These are phyloP conservation scores for Riparia riparia DNA, from an alignment of 2,113 vertebrate species.

Conservation along the genomic window DNA sequence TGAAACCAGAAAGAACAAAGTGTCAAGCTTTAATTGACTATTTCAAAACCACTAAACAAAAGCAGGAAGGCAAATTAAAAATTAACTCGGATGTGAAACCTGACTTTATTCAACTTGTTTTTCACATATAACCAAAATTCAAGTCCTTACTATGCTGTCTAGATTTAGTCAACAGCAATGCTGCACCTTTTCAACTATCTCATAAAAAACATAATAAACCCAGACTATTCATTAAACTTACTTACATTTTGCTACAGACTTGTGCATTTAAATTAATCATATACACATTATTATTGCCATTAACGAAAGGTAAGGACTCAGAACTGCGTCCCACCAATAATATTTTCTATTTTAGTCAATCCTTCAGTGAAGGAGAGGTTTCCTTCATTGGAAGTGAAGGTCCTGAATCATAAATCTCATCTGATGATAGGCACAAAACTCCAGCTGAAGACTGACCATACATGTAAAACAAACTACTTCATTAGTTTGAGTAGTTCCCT, in stretches of 20 bases:
- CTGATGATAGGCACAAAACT: neutral
- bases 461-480: neutral
- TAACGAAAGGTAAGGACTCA: neutral
- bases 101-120: neutral
- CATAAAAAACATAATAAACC: neutral
- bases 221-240: neutral
- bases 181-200: neutral
- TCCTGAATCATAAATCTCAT: neutral
- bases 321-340: neutral
- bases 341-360: neutral
- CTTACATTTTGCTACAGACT: neutral
- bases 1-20: neutral
- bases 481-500: neutral
- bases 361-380: neutral
- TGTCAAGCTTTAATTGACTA: neutral
- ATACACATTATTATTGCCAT: neutral
- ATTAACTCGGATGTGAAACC: neutral
- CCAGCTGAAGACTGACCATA: neutral
- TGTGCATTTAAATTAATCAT: rapidly evolving
- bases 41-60: neutral
- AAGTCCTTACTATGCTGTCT: neutral
- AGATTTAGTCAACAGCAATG: neutral
- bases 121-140: neutral
- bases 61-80: slow-evolving; percentile 4
- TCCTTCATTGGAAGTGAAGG: neutral